These are phyloP conservation scores for Graptemys geographica DNA, from an alignment of 2,797 vertebrate genomes.

Conservation along the genomic window DNA sequence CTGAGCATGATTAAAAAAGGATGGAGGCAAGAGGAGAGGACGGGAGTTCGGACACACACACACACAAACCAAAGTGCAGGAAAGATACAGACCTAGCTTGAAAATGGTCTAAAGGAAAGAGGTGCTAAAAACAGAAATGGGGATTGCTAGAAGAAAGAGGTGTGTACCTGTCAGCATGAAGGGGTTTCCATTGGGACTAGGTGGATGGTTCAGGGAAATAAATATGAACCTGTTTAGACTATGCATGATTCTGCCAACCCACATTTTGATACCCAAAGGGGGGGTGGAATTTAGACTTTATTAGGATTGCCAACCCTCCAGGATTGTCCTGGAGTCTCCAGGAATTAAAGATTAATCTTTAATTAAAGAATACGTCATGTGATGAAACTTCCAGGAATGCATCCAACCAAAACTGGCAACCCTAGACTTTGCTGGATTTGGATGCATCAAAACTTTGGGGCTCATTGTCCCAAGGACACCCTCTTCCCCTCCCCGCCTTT, in stretches of 20 bases:
- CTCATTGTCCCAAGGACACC: neutral
- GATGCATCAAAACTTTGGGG: neutral
- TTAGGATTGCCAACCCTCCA: neutral
- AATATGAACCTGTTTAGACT: neutral
- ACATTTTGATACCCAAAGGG: neutral
- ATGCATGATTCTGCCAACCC: neutral
- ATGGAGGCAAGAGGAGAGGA: neutral
- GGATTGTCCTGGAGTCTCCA: neutral
- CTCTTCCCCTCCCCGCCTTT: neutral
- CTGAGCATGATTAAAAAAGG: neutral
- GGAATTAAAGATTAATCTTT: neutral
- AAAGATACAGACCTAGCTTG: accelerated
- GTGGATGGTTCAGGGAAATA: neutral
- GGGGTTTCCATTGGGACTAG: neutral
- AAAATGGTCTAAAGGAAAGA: neutral
- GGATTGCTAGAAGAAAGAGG: neutral
- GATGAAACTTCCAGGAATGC: neutral
- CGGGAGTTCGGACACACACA: neutral
- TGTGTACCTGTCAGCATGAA: neutral
- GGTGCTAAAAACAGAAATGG: neutral
- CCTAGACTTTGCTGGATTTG: neutral
- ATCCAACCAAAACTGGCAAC: neutral
- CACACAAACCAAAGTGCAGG: neutral
- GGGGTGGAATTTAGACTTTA: neutral
- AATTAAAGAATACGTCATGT: neutral